These are phyloP conservation scores for Mnemiopsis leidyi DNA, from an alignment of 37 sponge, comb jelly and placozoan genomes.

Conservation along the genomic window DNA sequence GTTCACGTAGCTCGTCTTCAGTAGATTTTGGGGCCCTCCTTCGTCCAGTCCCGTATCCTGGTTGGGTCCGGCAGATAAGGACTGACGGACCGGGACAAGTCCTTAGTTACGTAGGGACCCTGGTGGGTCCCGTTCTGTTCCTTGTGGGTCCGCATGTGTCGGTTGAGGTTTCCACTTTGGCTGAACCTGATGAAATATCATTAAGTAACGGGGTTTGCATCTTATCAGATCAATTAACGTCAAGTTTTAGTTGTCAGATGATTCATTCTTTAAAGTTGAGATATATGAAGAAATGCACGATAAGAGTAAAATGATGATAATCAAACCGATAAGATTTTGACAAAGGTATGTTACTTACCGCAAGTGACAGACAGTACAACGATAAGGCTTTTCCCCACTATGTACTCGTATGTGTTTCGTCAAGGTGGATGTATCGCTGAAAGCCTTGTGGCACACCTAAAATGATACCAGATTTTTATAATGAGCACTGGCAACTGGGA, in stretches of 20 bases:
- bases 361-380: slow-evolving; percentile 89
- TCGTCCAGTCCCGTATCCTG: slow-evolving; percentile 48
- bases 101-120: slow-evolving; percentile 51
- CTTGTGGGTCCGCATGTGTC: slow-evolving; percentile 97
- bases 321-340: too few relatives aligned
- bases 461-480: too few relatives aligned
- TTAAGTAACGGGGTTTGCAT: too few relatives aligned
- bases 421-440: slow-evolving; percentile 96
- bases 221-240: neutral
- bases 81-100: slow-evolving; percentile 43
- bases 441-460: slow-evolving; percentile 81
- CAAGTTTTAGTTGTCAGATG: too few relatives aligned
- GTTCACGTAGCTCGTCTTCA: too few relatives aligned
- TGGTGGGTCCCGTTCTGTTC: slow-evolving; percentile 17
- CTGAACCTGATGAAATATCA: slow-evolving; percentile 81
- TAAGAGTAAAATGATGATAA: too few relatives aligned
- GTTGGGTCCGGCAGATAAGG: slow-evolving; percentile 58
- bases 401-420: slow-evolving; percentile 96
- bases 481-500: too few relatives aligned
- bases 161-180: slow-evolving; percentile 92
- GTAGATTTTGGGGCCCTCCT: slow-evolving; percentile 58
- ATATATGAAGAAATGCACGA: too few relatives aligned
- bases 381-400: slow-evolving; percentile 97
- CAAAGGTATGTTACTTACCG: too few relatives aligned
- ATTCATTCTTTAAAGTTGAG: too few relatives aligned